phyloP scores from a whole-genome alignment of 1,140 invertebrate genomes.

The Bombus sibiricus region DNA sequence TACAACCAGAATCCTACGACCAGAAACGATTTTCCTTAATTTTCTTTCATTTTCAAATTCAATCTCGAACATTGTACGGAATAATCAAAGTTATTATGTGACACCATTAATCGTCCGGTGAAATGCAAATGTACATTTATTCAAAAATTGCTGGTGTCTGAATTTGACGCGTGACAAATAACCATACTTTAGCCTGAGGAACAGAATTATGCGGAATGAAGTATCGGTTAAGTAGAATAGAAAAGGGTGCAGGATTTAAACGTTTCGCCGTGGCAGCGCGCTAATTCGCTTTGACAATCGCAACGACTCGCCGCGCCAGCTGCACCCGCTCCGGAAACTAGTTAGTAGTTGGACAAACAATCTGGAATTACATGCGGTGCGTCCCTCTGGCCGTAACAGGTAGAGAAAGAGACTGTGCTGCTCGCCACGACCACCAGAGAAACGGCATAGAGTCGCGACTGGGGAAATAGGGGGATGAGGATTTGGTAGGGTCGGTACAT shows the following conservation, averaged over 20 bases:
- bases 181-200: background rate
- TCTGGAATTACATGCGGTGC: constrained; percentile 68
- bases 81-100: too few species aligned
- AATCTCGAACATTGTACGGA: too few species aligned
- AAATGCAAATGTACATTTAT: too few species aligned
- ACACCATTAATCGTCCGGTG: too few species aligned
- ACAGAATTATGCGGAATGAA: background rate
- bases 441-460: background rate
- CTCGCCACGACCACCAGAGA: background rate
- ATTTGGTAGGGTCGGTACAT: constrained; percentile 10
- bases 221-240: background rate
- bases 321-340: constrained; percentile 63
- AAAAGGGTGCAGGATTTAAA: constrained; percentile 13
- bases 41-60: too few species aligned
- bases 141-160: too few species aligned
- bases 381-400: constrained; percentile 35
- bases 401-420: background rate
- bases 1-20: background rate
- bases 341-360: constrained; percentile 76
- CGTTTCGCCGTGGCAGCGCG: background rate
- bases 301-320: constrained; percentile 45
- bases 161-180: too few species aligned
- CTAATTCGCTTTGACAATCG: constrained; percentile 69
- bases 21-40: background rate
- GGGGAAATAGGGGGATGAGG: background rate